These are phyloP conservation scores for rat (Rattus norvegicus) DNA, from an alignment of 2,113 vertebrate genomes.

Conservation along the genomic window DNA sequence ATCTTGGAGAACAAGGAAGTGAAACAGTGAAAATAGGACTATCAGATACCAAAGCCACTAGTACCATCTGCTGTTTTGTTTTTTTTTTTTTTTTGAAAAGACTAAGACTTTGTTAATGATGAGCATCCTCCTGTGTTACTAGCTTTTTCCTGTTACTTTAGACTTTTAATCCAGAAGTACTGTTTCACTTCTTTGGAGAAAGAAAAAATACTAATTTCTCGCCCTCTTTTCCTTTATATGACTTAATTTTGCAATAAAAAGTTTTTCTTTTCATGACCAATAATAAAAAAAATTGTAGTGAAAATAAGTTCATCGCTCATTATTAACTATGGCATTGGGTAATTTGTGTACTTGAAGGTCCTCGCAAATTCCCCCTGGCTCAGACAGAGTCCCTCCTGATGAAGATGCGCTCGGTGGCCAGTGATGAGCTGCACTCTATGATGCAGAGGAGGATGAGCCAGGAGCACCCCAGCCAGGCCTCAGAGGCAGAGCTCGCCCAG, in stretches of 20 bases:
- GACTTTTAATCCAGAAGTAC: conserved; percentile 47
- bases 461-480: conserved; percentile 93
- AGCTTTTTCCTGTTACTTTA: not conserved
- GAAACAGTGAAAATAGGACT: conserved; percentile 68
- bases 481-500: conserved; percentile 94
- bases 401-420: conserved; percentile 96
- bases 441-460: conserved; percentile 97
- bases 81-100: conserved; percentile 47
- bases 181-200: conserved; percentile 70
- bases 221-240: conserved; percentile 43
- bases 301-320: conserved; percentile 14
- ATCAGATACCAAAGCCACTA: not conserved
- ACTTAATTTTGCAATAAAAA: conserved; percentile 40
- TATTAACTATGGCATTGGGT: conserved; percentile 21
- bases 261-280: conserved; percentile 2
- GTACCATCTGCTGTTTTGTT: not conserved
- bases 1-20: conserved; percentile 68
- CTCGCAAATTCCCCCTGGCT: conserved; percentile 90
- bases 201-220: conserved; percentile 45
- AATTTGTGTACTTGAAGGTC: conserved; percentile 85
- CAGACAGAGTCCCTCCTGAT: conserved; percentile 94
- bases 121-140: not conserved
- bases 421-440: conserved; percentile 95
- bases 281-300: conserved; percentile 47
- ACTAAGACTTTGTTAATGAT: not conserved